These are phyloP conservation scores for Vulpes vulpes DNA, from an alignment of 2,113 vertebrate species.

Conservation along the genomic window DNA sequence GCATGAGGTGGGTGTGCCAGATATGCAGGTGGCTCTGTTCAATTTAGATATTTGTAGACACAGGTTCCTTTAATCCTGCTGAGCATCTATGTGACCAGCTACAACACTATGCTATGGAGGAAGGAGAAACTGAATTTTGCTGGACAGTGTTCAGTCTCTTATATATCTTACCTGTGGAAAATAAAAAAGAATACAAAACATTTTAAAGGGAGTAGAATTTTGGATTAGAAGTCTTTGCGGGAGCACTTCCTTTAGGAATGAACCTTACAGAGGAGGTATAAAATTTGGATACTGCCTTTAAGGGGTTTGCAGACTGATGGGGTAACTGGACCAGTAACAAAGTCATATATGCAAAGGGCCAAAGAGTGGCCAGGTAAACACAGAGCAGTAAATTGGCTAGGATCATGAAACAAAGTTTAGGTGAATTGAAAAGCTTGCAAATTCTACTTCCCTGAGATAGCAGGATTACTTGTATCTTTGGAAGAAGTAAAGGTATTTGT, in stretches of 20 bases:
- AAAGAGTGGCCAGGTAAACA: neutral
- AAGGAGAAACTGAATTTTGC: conserved; percentile 48
- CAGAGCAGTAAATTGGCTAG: neutral
- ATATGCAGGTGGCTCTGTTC: neutral
- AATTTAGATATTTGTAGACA: neutral
- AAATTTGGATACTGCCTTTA: neutral
- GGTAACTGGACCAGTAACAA: neutral
- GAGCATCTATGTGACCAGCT: neutral
- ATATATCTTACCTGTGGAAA: neutral
- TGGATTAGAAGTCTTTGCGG: neutral
- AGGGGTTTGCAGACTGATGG: neutral
- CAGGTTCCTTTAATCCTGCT: neutral
- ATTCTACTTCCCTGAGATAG: neutral
- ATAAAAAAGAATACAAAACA: neutral
- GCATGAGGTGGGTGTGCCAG: neutral
- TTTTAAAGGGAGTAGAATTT: conserved; percentile 9
- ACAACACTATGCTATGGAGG: neutral
- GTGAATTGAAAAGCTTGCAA: neutral
- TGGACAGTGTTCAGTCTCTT: neutral
- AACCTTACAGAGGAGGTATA: neutral
- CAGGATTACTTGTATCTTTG: neutral
- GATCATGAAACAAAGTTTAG: neutral
- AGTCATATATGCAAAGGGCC: neutral
- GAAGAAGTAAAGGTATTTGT: conserved; percentile 50
- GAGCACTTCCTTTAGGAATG: neutral